Conservation (phyloP, 2,797 vertebrate species). For the Sebastes oblongus region DNA sequence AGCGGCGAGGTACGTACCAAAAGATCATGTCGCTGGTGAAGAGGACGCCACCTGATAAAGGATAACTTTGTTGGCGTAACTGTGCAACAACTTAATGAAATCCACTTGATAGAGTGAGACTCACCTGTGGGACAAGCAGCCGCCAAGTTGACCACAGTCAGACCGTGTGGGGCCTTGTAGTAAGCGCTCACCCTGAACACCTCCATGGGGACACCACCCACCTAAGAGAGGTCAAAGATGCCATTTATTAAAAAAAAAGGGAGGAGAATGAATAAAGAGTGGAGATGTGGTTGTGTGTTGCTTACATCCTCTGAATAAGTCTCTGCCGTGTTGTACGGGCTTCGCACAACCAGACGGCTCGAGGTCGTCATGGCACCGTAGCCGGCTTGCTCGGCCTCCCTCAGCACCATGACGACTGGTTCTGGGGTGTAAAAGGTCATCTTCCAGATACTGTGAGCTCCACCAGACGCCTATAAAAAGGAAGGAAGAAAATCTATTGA, state of each 20-base stretch:
- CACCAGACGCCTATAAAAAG: constrained; percentile 44
- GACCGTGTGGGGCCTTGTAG: constrained; percentile 75
- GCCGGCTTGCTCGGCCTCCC: constrained; percentile 79
- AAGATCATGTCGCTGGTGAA: constrained; percentile 77
- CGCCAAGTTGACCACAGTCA: constrained; percentile 77
- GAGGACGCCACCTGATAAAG: constrained; percentile 79
- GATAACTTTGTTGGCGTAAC: rapidly evolving
- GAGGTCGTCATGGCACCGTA: constrained; percentile 78
- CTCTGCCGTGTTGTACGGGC: constrained; percentile 78
- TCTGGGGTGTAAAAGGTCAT: constrained; percentile 83
- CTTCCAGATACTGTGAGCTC: constrained; percentile 77
- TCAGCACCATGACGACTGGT: constrained; percentile 74
- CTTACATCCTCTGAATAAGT: constrained; percentile 76
- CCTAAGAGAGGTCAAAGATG: constrained; percentile 53
- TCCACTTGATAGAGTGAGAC: rapidly evolving
- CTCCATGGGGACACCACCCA: constrained; percentile 82
- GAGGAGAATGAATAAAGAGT: background rate
- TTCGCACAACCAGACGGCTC: constrained; percentile 80
- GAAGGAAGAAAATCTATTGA: background rate
- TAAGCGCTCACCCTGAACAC: constrained; percentile 80
- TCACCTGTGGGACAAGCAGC: constrained; percentile 83
- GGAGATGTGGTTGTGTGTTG: rapidly evolving
- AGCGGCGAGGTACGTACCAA: constrained; percentile 85
- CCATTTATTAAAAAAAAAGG: background rate
- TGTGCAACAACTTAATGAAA: background rate